Conservation (phyloP, 30 jellyfish, hydroid and myxozoan species). For the Cassiopea xamachana region DNA sequence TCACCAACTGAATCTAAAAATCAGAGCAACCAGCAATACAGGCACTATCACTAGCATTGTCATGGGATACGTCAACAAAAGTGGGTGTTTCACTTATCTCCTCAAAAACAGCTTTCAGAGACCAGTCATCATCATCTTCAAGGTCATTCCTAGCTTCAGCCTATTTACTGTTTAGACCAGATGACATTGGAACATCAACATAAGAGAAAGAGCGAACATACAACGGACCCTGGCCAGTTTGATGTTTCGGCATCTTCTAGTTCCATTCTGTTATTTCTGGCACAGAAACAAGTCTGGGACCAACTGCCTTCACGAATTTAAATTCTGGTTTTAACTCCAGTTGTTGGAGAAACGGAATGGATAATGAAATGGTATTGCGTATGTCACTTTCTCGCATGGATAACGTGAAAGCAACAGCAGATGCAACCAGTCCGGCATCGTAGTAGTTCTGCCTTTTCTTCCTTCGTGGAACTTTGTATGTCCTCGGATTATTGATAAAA, state of each 20-base stretch:
- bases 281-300: slow-evolving; percentile 20
- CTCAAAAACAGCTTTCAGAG: neutral
- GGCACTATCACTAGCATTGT: neutral
- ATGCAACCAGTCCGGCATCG: slow-evolving; percentile 28
- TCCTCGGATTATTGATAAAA: slow-evolving; percentile 16
- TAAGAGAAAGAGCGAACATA: slow-evolving; percentile 18
- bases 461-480: slow-evolving; percentile 27
- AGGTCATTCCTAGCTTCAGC: neutral
- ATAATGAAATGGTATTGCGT: neutral
- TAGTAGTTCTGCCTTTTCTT: slow-evolving; percentile 23
- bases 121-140: neutral
- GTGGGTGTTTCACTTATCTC: neutral
- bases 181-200: slow-evolving; percentile 9
- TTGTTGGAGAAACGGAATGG: slow-evolving; percentile 13
- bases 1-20: neutral
- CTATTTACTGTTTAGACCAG: neutral
- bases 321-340: slow-evolving; percentile 25
- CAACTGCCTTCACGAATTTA: slow-evolving; percentile 36
- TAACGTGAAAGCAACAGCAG: slow-evolving; percentile 31
- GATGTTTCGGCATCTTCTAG: slow-evolving; percentile 28
- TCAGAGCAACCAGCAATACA: neutral
- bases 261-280: slow-evolving; percentile 29
- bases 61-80: neutral
- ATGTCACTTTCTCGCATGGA: slow-evolving; percentile 28
- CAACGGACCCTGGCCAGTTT: slow-evolving; percentile 57